Conservation (phyloP, 2,113 vertebrate genomes). For the Neomonachus schauinslandi region DNA sequence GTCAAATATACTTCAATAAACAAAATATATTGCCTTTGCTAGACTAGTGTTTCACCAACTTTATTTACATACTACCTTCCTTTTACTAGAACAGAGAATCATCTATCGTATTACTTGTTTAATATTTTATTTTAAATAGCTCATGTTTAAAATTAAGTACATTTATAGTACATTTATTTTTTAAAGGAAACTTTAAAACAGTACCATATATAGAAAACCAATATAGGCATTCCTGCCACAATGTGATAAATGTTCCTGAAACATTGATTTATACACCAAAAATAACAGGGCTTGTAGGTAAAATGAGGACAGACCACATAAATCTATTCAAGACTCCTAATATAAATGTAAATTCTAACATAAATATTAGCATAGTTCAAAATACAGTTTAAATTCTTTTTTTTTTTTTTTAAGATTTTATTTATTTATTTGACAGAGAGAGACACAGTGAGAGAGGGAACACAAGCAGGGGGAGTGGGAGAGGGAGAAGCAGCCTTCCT, state of each 20-base stretch:
- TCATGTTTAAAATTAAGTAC: background rate
- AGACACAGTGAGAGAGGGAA: too few species aligned
- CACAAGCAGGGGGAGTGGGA: too few species aligned
- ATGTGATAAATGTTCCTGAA: background rate
- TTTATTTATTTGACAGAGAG: too few species aligned
- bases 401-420: too few species aligned
- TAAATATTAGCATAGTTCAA: slow-evolving; percentile 12
- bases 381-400: background rate
- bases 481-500: too few species aligned
- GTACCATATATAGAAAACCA: background rate
- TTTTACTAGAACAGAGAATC: background rate
- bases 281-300: background rate
- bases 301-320: background rate
- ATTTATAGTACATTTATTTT: background rate
- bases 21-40: background rate
- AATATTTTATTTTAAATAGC: background rate
- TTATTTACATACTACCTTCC: background rate
- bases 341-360: background rate
- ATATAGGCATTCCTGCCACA: background rate
- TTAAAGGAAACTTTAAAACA: background rate
- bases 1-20: background rate
- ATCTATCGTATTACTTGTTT: background rate
- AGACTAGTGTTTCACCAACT: background rate
- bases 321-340: background rate
- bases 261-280: background rate